phyloP scores from a whole-genome alignment of 2,888 invertebrate genomes.

The Frankliniella intonsa region DNA sequence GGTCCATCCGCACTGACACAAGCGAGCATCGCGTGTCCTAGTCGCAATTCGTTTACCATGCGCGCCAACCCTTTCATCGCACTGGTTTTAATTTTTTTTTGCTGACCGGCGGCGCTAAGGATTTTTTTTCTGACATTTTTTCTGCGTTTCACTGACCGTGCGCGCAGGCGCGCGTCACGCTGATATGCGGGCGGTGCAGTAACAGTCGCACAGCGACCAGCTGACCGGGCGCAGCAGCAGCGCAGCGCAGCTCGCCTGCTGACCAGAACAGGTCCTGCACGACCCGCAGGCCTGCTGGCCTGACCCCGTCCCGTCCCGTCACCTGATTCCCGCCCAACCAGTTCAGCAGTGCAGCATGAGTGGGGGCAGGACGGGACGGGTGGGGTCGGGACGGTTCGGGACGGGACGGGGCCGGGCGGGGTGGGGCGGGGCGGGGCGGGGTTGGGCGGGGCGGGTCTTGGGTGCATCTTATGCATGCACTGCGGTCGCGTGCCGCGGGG shows the following conservation, averaged over 20 bases:
- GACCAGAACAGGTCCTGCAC: not conserved
- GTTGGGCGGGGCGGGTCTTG: not conserved
- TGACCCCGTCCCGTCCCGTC: not conserved
- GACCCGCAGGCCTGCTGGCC: not conserved
- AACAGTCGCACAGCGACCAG: too few species aligned
- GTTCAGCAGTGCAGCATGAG: not conserved
- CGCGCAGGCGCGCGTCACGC: too few species aligned
- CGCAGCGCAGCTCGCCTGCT: not conserved
- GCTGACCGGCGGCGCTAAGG: not conserved
- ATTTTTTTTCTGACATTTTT: too few species aligned
- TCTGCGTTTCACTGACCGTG: too few species aligned
- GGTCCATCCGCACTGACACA: not conserved
- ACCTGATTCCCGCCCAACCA: conserved; percentile 3
- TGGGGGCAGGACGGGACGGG: not conserved
- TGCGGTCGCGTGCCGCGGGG: not conserved
- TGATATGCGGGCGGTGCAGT: too few species aligned
- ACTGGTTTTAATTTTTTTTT: not conserved
- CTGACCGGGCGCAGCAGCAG: too few species aligned
- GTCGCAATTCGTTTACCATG: too few species aligned
- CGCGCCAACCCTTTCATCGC: not conserved
- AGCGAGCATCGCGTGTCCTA: too few species aligned
- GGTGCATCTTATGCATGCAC: conserved; percentile 7
- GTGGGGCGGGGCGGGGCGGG: too few species aligned
- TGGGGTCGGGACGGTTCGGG: not conserved
- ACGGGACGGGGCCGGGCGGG: not conserved